A percentile compares a stretch with the other conserved stretches of the same genome.
phyloP scores from a whole-genome alignment of 2,113 vertebrate genomes.

The Aldabrachelys gigantea region DNA sequence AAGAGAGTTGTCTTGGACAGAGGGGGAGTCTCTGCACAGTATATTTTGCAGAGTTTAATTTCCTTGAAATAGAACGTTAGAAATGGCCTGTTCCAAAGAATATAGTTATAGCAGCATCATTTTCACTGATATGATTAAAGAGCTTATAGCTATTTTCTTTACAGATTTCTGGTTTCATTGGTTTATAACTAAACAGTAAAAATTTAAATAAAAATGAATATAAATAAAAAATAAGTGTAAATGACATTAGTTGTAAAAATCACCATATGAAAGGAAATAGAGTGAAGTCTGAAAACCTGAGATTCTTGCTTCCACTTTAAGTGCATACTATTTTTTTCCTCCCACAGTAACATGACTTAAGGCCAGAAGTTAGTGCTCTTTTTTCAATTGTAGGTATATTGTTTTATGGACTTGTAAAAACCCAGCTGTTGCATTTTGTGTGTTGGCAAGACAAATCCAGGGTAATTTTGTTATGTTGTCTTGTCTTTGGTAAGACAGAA shows the following conservation, averaged over 20 bases:
- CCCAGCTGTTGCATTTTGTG: neutral
- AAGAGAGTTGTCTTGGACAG: fast-evolving
- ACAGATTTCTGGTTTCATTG: neutral
- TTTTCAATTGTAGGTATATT: neutral
- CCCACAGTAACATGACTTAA: neutral
- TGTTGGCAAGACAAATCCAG: neutral
- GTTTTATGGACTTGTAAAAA: neutral
- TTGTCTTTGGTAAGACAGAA: neutral
- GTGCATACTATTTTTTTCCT: neutral
- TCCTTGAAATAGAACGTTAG: neutral
- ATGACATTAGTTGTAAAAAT: neutral
- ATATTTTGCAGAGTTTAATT: neutral
- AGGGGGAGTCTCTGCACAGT: neutral
- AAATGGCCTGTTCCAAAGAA: neutral
- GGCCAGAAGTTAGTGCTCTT: neutral
- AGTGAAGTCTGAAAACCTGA: neutral
- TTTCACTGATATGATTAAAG: neutral
- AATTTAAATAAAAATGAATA: neutral
- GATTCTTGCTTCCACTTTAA: neutral
- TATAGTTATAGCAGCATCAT: fast-evolving
- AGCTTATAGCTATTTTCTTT: neutral
- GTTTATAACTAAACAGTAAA: neutral
- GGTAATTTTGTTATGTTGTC: neutral
- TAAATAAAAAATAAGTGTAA: neutral
- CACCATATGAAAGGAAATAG: neutral